phyloP scores from a whole-genome alignment of 1,140 invertebrate genomes.

The Cataglyphis hispanica region DNA sequence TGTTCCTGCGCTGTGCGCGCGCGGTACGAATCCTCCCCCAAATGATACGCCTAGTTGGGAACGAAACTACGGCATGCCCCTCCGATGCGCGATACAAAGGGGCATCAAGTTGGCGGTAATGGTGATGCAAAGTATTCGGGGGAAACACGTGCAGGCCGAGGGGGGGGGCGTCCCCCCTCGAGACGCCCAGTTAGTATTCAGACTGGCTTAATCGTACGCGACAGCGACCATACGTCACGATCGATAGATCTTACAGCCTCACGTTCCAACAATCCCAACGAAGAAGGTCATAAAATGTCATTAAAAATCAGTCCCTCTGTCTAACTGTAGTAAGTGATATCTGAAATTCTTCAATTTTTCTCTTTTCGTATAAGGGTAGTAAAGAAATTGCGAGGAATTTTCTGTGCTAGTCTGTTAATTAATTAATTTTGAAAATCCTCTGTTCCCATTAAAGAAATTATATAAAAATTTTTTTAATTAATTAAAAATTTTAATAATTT shows the following conservation, averaged over 20 bases:
- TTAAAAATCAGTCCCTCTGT: neutral
- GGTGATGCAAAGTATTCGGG: conserved; percentile 75
- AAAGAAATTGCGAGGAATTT: neutral
- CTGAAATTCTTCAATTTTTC: neutral
- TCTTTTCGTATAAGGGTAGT: neutral
- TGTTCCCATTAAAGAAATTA: no score
- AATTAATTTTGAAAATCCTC: no score
- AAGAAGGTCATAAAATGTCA: neutral
- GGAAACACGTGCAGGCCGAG: conserved; percentile 72
- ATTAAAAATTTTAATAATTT: no score
- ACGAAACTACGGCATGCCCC: conserved; percentile 75
- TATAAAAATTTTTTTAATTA: no score
- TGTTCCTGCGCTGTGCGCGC: conserved; percentile 59
- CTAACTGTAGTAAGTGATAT: neutral
- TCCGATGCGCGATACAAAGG: conserved; percentile 69
- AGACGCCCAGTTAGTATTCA: conserved; percentile 56
- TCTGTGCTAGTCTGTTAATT: no score
- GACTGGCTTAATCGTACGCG: conserved; percentile 63
- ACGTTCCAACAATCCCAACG: neutral
- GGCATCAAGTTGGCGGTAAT: conserved; percentile 73
- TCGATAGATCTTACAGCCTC: conserved; percentile 42
- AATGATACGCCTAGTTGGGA: conserved; percentile 79
- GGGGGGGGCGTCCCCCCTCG: conserved; percentile 40
- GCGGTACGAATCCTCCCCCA: conserved; percentile 56
- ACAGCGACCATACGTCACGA: conserved; percentile 72